A percentile compares a stretch with the other conserved stretches of the same genome.
These are phyloP conservation scores for Tetramorium bicarinatum DNA, from an alignment of 2,888 invertebrate genomes.

Conservation along the genomic window DNA sequence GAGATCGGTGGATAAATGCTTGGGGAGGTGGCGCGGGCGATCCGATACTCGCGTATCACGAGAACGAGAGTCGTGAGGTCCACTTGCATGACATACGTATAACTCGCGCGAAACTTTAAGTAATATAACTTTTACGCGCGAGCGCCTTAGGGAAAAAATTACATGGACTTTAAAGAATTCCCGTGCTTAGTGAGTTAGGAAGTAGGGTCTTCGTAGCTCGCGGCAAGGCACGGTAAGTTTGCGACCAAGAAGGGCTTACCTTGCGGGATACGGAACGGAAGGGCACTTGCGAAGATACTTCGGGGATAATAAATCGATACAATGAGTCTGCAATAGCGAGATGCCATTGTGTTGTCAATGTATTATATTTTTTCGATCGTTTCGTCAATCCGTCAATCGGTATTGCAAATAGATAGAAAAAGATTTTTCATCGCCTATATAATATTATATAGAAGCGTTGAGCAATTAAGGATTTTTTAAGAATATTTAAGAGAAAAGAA, in stretches of 20 bases:
- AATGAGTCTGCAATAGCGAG: not conserved
- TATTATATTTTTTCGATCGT: not conserved
- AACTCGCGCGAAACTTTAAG: slow-evolving; percentile 40
- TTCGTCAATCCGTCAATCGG: slow-evolving; percentile 1
- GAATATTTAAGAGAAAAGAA: not conserved
- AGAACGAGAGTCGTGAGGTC: not conserved
- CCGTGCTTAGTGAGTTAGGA: slow-evolving; percentile 31
- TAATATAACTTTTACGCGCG: slow-evolving; percentile 34
- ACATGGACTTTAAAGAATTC: slow-evolving; percentile 23
- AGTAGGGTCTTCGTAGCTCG: not conserved
- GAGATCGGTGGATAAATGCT: not conserved
- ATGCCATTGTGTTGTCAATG: slow-evolving; percentile 21
- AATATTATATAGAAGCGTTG: not conserved
- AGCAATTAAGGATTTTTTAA: not conserved
- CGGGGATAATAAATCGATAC: slow-evolving; percentile 36
- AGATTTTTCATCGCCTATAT: not conserved
- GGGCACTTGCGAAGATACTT: not conserved
- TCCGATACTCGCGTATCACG: not conserved
- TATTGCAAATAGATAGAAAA: slow-evolving; percentile 20
- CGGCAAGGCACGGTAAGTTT: slow-evolving; percentile 1
- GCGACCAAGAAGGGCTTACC: slow-evolving; percentile 14
- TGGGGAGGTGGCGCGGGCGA: not conserved
- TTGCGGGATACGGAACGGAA: not conserved
- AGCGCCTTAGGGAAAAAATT: slow-evolving; percentile 31
- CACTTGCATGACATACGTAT: slow-evolving; percentile 5